Evolutionary conservation across 2,888 invertebrate genomes (phyloP).

Genomic region (Geophilus truncorum): DNA sequence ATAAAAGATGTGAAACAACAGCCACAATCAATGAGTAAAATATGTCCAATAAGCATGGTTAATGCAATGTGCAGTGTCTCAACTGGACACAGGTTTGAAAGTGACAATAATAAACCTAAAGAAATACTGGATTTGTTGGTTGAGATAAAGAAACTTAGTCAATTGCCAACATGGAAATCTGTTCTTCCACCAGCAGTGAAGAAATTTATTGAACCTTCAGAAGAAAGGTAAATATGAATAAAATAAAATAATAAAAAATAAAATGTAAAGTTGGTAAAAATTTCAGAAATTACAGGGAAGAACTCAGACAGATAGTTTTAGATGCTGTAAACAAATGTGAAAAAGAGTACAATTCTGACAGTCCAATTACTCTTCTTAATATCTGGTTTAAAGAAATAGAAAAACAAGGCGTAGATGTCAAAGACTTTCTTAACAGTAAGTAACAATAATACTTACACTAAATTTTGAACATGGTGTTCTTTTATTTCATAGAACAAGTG

Average conservation of each 20-base stretch:
- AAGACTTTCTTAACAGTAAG: neutral
- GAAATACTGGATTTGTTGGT: neutral
- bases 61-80: neutral
- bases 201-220: neutral
- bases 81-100: neutral
- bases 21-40: neutral
- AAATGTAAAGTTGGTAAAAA: neutral
- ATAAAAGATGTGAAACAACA: neutral
- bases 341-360: neutral
- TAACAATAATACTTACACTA: too few relatives aligned
- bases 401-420: neutral
- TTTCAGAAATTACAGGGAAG: neutral
- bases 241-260: neutral
- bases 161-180: neutral
- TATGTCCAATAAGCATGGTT: neutral
- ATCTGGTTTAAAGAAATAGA: neutral
- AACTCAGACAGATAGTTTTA: neutral
- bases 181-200: neutral
- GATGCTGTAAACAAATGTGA: neutral
- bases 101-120: neutral
- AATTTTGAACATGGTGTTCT: too few relatives aligned
- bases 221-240: neutral
- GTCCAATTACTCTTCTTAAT: neutral
- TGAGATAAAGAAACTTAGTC: neutral
- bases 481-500: too few relatives aligned